Percentiles rank a stretch among this genome's conserved stretches.
These are phyloP conservation scores for Salvator merianae DNA, from an alignment of 2,113 vertebrate genomes.

Conservation along the genomic window DNA sequence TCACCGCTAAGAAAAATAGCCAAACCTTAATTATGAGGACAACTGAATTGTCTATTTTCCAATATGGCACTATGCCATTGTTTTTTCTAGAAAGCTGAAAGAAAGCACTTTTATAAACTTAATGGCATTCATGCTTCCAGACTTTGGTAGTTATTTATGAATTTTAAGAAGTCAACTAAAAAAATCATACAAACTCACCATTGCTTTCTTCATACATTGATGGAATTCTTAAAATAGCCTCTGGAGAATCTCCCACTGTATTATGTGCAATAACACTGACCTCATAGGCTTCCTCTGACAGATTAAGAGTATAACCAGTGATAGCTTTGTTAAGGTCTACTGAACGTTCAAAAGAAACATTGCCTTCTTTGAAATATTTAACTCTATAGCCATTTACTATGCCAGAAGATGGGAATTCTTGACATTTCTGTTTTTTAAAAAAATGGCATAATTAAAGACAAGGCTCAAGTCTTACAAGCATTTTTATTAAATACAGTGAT, in stretches of 20 bases:
- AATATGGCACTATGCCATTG: too few species aligned
- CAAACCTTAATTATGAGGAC: too few species aligned
- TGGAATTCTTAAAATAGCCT: constrained; percentile 72
- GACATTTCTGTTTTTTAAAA: constrained; percentile 40
- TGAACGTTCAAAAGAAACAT: constrained; percentile 14
- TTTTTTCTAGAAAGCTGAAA: too few species aligned
- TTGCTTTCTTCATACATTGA: constrained; percentile 63
- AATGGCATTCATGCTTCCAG: too few species aligned
- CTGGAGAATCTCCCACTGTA: constrained; percentile 68
- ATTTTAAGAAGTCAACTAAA: too few species aligned
- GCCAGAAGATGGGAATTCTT: constrained; percentile 49
- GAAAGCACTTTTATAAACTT: too few species aligned
- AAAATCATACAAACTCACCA: background rate
- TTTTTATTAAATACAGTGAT: background rate
- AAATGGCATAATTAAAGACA: background rate
- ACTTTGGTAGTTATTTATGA: too few species aligned
- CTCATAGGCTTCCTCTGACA: constrained; percentile 56
- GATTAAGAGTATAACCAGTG: constrained; percentile 40
- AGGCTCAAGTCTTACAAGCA: background rate
- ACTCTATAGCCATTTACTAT: constrained; percentile 71
- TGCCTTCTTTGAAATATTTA: constrained; percentile 66
- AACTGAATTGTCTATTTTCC: too few species aligned
- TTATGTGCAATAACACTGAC: constrained; percentile 69
- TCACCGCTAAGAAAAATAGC: too few species aligned
- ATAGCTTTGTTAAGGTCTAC: constrained; percentile 12